These are phyloP conservation scores for Brachypalpus laphriformis DNA, from an alignment of 2,888 invertebrate species.

Conservation along the genomic window DNA sequence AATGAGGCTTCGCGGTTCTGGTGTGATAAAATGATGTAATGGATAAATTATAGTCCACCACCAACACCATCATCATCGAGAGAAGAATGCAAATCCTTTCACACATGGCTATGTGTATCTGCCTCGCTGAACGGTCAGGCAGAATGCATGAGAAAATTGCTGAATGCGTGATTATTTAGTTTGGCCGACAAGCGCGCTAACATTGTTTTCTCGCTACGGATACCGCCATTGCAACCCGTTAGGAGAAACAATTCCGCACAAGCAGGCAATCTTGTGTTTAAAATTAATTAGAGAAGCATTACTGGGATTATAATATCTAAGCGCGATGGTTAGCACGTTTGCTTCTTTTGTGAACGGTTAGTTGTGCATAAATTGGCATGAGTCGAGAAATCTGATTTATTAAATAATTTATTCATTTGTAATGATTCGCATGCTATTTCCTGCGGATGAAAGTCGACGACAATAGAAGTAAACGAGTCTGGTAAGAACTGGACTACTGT, in stretches of 20 bases:
- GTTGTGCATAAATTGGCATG: slow-evolving; percentile 2
- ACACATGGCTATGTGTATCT: neutral
- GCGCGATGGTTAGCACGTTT: slow-evolving; percentile 19
- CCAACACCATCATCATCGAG: slow-evolving; percentile 13
- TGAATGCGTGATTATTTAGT: slow-evolving; percentile 25
- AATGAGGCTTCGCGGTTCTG: slow-evolving; percentile 53
- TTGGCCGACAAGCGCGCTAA: slow-evolving; percentile 8
- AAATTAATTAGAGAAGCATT: slow-evolving; percentile 58
- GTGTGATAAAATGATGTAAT: slow-evolving; percentile 66
- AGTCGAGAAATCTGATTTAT: slow-evolving; percentile 7
- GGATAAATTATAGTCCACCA: slow-evolving; percentile 56
- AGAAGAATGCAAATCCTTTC: slow-evolving; percentile 56
- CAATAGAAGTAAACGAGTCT: too few relatives aligned
- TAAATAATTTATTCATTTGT: neutral
- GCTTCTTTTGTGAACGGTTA: slow-evolving; percentile 14
- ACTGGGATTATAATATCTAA: slow-evolving; percentile 36
- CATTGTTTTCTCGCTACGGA: slow-evolving; percentile 36
- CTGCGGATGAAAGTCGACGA: too few relatives aligned
- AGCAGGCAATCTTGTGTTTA: slow-evolving; percentile 22
- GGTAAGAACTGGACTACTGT: too few relatives aligned
- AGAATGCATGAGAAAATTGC: slow-evolving; percentile 47
- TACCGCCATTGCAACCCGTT: slow-evolving; percentile 24
- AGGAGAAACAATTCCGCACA: slow-evolving; percentile 48
- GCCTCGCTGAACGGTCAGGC: neutral
- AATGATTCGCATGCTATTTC: too few relatives aligned